A percentile compares a stretch with the other conserved stretches of the same genome.
Evolutionary conservation across 2,797 vertebrate genomes (phyloP).

Genomic region (Chiroxiphia lanceolata): DNA sequence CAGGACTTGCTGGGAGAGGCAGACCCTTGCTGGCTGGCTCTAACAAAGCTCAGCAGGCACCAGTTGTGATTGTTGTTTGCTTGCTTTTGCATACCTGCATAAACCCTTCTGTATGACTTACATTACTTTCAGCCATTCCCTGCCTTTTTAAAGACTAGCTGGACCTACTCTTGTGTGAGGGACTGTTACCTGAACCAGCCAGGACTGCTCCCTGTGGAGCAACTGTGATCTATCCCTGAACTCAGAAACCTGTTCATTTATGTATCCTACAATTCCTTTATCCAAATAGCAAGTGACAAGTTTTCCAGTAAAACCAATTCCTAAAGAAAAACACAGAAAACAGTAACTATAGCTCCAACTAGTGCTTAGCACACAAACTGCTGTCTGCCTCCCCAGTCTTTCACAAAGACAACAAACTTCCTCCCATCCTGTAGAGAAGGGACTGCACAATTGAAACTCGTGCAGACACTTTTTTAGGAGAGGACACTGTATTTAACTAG

Average conservation of each 20-base stretch:
- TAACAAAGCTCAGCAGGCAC: not conserved
- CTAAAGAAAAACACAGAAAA: not conserved
- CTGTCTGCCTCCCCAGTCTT: not conserved
- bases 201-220: not conserved
- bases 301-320: not conserved
- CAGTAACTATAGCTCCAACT: not conserved
- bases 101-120: not conserved
- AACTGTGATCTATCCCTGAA: not conserved
- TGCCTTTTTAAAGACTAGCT: not conserved
- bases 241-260: not conserved
- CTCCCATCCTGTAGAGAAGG: not conserved
- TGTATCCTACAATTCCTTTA: not conserved
- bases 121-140: not conserved
- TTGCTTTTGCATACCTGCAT: not conserved
- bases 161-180: not conserved
- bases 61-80: not conserved
- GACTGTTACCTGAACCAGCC: not conserved
- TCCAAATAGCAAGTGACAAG: not conserved
- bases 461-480: not conserved
- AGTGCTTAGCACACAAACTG: not conserved
- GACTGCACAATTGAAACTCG: not conserved
- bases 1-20: not conserved
- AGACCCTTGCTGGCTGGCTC: not conserved
- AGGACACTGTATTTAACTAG: not conserved
- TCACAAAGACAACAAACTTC: not conserved